These are phyloP conservation scores for Mesorhabditis spiculigera DNA, from an alignment of 2,888 invertebrate genomes.

Conservation along the genomic window DNA sequence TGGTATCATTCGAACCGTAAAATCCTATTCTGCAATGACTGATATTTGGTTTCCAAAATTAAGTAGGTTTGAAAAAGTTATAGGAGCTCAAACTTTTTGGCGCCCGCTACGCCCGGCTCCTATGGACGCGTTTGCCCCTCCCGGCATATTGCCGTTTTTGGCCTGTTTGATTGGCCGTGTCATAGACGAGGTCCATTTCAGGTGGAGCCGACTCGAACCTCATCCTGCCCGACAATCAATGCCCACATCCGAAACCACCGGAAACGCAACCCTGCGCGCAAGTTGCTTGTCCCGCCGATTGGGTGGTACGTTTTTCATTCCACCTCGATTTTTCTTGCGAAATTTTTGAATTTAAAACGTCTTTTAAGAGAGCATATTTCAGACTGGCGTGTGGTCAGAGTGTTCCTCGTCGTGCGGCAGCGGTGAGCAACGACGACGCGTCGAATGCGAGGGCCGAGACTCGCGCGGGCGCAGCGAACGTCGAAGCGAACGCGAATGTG, in stretches of 20 bases:
- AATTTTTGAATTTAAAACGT: no score
- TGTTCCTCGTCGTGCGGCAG: constrained; percentile 90
- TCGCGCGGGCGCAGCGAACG: constrained; percentile 72
- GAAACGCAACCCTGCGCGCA: constrained; percentile 77
- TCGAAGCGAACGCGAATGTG: constrained; percentile 71
- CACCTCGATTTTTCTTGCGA: no score
- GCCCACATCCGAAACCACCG: constrained; percentile 69
- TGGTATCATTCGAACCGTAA: no score
- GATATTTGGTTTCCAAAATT: no score
- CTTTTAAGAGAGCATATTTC: background rate
- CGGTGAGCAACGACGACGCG: constrained; percentile 78
- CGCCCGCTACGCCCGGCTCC: no score
- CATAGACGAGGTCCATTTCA: background rate
- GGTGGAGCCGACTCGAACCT: constrained; percentile 83
- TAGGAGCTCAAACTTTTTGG: no score
- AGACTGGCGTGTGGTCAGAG: constrained; percentile 60
- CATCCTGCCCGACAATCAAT: constrained; percentile 87
- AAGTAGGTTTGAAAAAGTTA: no score
- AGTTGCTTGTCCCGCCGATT: constrained; percentile 83
- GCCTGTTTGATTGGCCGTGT: no score
- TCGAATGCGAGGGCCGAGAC: constrained; percentile 83
- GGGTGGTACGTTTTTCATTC: constrained; percentile 65
- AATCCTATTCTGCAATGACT: no score
- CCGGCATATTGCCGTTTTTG: no score
- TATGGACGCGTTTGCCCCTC: no score